A percentile compares a stretch with the other conserved stretches of the same genome.
phyloP scores from a whole-genome alignment of 2,113 vertebrate genomes.

The Callorhinus ursinus region DNA sequence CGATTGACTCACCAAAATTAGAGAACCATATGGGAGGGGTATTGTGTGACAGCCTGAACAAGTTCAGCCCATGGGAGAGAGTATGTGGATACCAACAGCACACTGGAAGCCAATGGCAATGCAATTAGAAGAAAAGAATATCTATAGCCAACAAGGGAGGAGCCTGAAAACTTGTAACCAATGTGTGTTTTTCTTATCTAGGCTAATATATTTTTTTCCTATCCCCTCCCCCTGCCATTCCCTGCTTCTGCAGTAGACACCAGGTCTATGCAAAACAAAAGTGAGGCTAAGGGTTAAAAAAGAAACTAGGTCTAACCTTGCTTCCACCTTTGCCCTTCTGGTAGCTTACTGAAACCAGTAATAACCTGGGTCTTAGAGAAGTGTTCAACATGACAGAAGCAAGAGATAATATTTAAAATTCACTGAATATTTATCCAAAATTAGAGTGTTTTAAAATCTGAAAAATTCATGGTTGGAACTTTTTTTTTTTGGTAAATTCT shows the following conservation, averaged over 20 bases:
- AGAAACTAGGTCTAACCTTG: not conserved
- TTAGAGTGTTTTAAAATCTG: not conserved
- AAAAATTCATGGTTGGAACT: not conserved
- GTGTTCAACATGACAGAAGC: not conserved
- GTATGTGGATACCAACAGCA: not conserved
- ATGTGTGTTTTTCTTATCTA: not conserved
- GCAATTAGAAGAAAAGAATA: not conserved
- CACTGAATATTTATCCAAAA: not conserved
- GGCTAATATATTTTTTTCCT: not conserved
- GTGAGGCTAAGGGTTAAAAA: not conserved
- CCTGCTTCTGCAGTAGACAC: not conserved
- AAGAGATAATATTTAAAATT: not conserved
- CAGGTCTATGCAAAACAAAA: not conserved
- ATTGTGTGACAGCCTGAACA: fast-evolving
- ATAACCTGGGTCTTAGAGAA: not conserved
- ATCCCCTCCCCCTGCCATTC: not conserved
- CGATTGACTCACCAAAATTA: not conserved
- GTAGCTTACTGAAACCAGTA: not conserved
- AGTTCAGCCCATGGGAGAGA: not conserved
- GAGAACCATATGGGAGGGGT: not conserved
- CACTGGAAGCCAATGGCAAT: not conserved
- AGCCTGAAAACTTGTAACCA: not conserved
- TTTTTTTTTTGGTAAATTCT: not conserved
- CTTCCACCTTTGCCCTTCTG: not conserved
- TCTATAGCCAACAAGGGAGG: not conserved